Conservation (phyloP, 2,113 vertebrate genomes). For the Saccopteryx bilineata region DNA sequence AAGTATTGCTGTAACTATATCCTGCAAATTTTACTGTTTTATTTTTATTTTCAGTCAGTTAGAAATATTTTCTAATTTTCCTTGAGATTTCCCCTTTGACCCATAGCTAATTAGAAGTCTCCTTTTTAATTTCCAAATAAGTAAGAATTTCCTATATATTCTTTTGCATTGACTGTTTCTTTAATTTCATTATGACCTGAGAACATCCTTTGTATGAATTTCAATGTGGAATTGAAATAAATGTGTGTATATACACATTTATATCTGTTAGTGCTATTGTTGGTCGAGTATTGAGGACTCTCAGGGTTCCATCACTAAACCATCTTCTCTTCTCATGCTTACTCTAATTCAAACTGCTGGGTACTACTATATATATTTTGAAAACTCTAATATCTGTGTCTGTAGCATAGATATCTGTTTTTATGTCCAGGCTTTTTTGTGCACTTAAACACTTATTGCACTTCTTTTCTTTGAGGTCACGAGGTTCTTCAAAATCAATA, state of each 20-base stretch:
- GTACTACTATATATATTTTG: neutral
- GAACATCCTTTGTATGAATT: neutral
- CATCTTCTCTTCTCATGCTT: neutral
- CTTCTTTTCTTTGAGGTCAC: neutral
- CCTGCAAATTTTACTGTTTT: neutral
- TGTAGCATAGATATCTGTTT: neutral
- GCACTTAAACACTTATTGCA: neutral
- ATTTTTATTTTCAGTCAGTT: slow-evolving; percentile 16
- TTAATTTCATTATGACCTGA: neutral
- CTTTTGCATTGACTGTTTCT: neutral
- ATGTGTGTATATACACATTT: neutral
- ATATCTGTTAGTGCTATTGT: neutral
- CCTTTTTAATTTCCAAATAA: neutral
- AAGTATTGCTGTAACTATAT: neutral
- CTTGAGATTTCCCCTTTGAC: slow-evolving; percentile 2
- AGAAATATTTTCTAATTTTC: slow-evolving; percentile 3
- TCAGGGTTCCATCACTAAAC: neutral
- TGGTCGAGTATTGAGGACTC: neutral
- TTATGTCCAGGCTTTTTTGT: neutral
- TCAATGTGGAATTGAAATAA: neutral
- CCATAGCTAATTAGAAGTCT: neutral
- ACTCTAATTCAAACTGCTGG: neutral
- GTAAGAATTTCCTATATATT: neutral
- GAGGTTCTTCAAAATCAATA: neutral
- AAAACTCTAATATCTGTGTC: neutral